These are phyloP conservation scores for Cuniculus paca DNA, from an alignment of 2,797 vertebrate species.

Conservation along the genomic window DNA sequence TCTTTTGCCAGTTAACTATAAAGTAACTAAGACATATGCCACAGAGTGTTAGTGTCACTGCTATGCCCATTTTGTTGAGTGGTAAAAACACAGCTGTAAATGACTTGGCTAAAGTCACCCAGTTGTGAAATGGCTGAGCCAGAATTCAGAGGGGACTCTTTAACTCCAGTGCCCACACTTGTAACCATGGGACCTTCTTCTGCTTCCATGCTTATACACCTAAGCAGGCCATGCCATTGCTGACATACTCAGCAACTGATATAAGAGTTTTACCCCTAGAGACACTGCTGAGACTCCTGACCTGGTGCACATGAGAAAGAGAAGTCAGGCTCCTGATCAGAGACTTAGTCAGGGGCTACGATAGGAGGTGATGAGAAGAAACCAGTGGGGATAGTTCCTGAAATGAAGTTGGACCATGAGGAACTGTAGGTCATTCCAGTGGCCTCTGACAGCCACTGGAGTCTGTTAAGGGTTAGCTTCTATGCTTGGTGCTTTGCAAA, in stretches of 20 bases:
- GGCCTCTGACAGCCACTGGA: background rate
- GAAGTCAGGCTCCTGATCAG: background rate
- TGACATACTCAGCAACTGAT: rapidly evolving
- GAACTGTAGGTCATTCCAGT: too few relatives aligned
- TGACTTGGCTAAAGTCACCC: background rate
- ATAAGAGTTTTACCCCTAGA: rapidly evolving
- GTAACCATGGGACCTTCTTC: rapidly evolving
- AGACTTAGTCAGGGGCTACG: background rate
- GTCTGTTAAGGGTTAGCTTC: too few relatives aligned
- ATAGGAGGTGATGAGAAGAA: background rate
- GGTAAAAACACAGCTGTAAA: rapidly evolving
- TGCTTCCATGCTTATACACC: background rate
- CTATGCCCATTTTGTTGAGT: background rate
- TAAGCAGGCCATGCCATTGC: background rate
- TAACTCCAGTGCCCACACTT: rapidly evolving
- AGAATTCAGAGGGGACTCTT: background rate
- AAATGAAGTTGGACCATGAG: too few relatives aligned
- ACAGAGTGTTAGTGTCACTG: rapidly evolving
- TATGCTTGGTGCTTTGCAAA: too few relatives aligned
- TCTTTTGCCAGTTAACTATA: background rate
- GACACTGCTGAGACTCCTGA: background rate
- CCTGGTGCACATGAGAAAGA: background rate
- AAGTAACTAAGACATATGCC: background rate
- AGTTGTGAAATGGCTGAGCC: background rate
- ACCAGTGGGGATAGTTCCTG: background rate